A percentile compares a stretch with the other conserved stretches of the same genome.
These are phyloP conservation scores for Gymnobelideus leadbeateri DNA, from an alignment of 2,113 vertebrate genomes.

Conservation along the genomic window DNA sequence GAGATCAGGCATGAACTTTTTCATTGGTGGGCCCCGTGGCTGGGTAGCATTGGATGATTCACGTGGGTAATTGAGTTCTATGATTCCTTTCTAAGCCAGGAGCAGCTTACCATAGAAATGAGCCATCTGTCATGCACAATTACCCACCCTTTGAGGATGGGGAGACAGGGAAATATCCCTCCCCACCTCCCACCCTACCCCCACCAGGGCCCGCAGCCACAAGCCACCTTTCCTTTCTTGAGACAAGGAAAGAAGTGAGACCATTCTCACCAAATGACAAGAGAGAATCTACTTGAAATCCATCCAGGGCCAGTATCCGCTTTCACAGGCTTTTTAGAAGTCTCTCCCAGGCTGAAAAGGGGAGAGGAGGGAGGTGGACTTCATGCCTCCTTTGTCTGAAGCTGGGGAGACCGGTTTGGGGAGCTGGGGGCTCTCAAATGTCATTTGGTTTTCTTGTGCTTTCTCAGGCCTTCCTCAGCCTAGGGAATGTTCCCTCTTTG, in stretches of 20 bases:
- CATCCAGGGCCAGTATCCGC: neutral
- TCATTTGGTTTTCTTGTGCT: neutral
- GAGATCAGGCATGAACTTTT: neutral
- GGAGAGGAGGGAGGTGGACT: neutral
- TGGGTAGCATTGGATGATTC: conserved; percentile 1
- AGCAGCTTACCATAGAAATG: conserved; percentile 5
- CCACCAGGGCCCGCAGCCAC: neutral
- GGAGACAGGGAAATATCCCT: neutral
- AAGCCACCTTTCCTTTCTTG: neutral
- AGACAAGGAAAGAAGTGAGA: neutral
- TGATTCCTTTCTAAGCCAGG: neutral
- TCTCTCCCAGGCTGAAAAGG: neutral
- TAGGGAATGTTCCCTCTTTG: neutral
- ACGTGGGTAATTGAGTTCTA: neutral
- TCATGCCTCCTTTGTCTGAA: conserved; percentile 1
- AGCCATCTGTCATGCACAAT: conserved; percentile 8
- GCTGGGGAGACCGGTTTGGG: conserved; percentile 6
- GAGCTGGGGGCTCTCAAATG: neutral
- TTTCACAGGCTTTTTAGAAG: neutral
- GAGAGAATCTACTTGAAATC: neutral
- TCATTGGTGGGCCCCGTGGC: neutral
- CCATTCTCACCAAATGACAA: neutral
- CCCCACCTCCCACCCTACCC: neutral
- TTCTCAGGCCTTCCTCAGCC: neutral
- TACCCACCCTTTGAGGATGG: conserved; percentile 3